A percentile compares a stretch with the other conserved stretches of the same genome.
These are phyloP conservation scores for Diploscapter pachys DNA, from an alignment of 1,140 invertebrate genomes.

Conservation along the genomic window DNA sequence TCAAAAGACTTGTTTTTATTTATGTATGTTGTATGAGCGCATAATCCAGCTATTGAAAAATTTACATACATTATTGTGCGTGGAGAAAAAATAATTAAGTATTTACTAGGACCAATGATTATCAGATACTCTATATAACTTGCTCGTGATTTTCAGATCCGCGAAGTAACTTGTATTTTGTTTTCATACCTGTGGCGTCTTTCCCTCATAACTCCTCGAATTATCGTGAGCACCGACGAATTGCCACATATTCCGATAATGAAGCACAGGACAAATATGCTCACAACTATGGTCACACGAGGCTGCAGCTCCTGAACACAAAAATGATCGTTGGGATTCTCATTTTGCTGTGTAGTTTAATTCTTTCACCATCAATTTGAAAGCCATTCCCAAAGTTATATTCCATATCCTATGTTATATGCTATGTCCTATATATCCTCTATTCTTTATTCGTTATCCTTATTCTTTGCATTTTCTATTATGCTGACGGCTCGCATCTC, in stretches of 20 bases:
- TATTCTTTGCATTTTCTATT: neutral
- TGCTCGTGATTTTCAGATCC: neutral
- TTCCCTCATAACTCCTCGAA: slow-evolving; percentile 47
- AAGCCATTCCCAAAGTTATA: neutral
- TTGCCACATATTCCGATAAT: slow-evolving; percentile 58
- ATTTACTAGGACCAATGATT: too few relatives aligned
- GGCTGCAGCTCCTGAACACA: slow-evolving; percentile 54
- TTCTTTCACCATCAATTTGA: slow-evolving; percentile 3
- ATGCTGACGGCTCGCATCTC: too few relatives aligned
- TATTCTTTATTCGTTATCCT: neutral
- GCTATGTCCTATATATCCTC: neutral
- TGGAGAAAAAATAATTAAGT: too few relatives aligned
- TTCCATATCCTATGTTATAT: neutral
- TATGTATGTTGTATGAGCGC: too few relatives aligned
- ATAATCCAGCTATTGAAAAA: too few relatives aligned
- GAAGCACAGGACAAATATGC: slow-evolving; percentile 57
- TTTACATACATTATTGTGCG: too few relatives aligned
- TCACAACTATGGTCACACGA: slow-evolving; percentile 50
- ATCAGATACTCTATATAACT: neutral
- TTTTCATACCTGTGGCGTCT: slow-evolving; percentile 14
- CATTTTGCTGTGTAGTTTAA: neutral
- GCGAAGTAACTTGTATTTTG: neutral
- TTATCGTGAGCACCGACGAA: slow-evolving; percentile 55
- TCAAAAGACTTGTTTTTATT: too few relatives aligned
- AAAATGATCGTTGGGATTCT: too few relatives aligned